Evolutionary conservation across 2,113 vertebrate species (phyloP).

Genomic region (Ophiodon elongatus): DNA sequence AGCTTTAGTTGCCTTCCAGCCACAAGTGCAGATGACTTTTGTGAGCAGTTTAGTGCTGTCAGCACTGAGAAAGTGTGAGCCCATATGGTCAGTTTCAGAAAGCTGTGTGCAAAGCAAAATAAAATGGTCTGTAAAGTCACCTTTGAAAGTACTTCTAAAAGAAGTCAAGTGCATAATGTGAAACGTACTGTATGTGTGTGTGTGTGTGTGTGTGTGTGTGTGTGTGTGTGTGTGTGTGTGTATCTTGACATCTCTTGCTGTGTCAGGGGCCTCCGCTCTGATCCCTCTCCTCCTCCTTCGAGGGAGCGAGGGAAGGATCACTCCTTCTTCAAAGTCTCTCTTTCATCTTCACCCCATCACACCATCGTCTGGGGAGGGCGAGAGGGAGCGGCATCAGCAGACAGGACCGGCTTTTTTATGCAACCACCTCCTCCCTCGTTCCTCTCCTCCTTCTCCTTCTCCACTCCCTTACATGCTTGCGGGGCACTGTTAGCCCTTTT

Average conservation of each 20-base stretch:
- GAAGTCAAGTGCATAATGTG: constrained; percentile 76
- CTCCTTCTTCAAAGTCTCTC: constrained; percentile 79
- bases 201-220: constrained; percentile 48
- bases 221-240: constrained; percentile 45
- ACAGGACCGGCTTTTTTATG: constrained; percentile 70
- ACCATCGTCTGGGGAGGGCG: constrained; percentile 66
- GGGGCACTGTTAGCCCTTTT: constrained; percentile 41
- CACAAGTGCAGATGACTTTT: constrained; percentile 30
- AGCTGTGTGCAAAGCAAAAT: constrained; percentile 62
- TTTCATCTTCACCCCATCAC: constrained; percentile 79
- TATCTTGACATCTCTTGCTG: constrained; percentile 79
- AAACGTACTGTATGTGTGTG: constrained; percentile 58
- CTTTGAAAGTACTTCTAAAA: constrained; percentile 68
- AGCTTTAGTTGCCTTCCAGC: constrained; percentile 17
- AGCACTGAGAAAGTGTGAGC: constrained; percentile 37
- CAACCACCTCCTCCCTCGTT: constrained; percentile 63
- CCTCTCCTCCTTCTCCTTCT: constrained; percentile 45
- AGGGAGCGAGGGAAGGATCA: constrained; percentile 73
- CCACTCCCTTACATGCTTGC: constrained; percentile 35
- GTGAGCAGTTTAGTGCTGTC: constrained; percentile 42
- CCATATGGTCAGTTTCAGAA: constrained; percentile 65
- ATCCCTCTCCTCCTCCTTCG: constrained; percentile 74
- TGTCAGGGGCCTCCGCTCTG: constrained; percentile 76
- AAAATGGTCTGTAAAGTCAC: constrained; percentile 72
- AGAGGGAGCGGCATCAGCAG: constrained; percentile 55